These are phyloP conservation scores for Agrotis puta DNA, from an alignment of 2,888 invertebrate genomes.

Conservation along the genomic window DNA sequence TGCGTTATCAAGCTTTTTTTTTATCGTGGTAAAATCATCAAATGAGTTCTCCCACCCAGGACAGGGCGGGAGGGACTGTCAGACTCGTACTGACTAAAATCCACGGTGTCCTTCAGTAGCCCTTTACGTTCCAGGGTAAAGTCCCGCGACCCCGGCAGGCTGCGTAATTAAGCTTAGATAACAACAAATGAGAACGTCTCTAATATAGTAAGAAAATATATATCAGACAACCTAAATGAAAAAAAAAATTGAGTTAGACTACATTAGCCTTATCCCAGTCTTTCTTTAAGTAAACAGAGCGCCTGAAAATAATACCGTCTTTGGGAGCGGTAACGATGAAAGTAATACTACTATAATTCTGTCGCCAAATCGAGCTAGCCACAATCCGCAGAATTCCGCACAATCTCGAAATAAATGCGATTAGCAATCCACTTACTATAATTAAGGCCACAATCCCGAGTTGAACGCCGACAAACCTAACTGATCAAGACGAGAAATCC, in stretches of 20 bases:
- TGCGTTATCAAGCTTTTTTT: background rate
- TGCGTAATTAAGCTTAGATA: background rate
- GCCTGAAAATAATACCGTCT: constrained; percentile 53
- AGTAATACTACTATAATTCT: constrained; percentile 63
- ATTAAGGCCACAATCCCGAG: constrained; percentile 80
- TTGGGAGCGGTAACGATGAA: constrained; percentile 55
- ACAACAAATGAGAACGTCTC: background rate
- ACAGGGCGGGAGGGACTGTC: no score
- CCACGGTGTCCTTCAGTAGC: no score
- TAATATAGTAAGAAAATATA: background rate
- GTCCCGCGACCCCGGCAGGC: no score
- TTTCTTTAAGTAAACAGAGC: constrained; percentile 44
- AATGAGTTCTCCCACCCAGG: no score
- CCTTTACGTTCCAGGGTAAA: no score
- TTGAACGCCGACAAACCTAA: constrained; percentile 78
- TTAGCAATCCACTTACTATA: constrained; percentile 84
- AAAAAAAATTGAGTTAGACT: constrained; percentile 21
- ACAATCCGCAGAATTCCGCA: constrained; percentile 63
- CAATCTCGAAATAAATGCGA: constrained; percentile 77
- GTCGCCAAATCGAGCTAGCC: constrained; percentile 63
- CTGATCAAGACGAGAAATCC: constrained; percentile 83
- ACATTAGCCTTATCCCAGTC: constrained; percentile 22
- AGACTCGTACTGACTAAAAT: no score
- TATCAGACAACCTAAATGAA: background rate
- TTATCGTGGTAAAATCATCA: no score